phyloP scores from a whole-genome alignment of 2,113 vertebrate species.

The Chaetura pelagica region DNA sequence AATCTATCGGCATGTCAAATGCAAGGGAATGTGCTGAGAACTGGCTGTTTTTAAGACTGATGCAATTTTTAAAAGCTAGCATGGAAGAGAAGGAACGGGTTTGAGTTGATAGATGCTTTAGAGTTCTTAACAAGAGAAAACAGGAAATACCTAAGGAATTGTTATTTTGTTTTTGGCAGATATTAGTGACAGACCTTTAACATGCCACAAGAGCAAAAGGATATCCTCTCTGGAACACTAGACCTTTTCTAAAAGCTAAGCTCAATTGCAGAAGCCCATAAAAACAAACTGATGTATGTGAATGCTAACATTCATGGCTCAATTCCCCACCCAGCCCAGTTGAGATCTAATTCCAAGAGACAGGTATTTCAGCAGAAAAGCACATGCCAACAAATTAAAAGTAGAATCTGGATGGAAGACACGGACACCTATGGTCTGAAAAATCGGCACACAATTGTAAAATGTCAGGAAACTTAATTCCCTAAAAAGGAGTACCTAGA shows the following conservation, averaged over 20 bases:
- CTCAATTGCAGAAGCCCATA: background rate
- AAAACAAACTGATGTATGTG: background rate
- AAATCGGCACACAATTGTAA: background rate
- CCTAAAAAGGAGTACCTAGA: constrained; percentile 14
- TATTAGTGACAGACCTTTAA: constrained; percentile 31
- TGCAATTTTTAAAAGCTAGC: background rate
- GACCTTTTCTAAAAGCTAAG: background rate
- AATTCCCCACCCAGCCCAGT: background rate
- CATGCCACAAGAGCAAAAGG: constrained; percentile 25
- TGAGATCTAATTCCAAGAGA: constrained; percentile 16
- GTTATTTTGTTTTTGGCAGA: constrained; percentile 50
- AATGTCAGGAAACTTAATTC: background rate
- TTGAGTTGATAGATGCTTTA: background rate
- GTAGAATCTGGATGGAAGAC: background rate
- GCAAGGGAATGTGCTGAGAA: background rate
- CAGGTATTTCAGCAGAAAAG: constrained; percentile 30
- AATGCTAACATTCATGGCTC: constrained; percentile 13
- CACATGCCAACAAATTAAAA: background rate
- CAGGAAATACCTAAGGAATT: constrained; percentile 58
- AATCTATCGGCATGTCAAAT: background rate
- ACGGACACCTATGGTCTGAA: background rate
- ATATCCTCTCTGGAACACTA: constrained; percentile 21
- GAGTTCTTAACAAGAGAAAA: constrained; percentile 25
- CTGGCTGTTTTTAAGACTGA: background rate
- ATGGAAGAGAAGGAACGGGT: constrained; percentile 1